Base-by-base conservation (phyloP, 2,797 vertebrate species). In the Sebastolobus alascanus region DNA sequence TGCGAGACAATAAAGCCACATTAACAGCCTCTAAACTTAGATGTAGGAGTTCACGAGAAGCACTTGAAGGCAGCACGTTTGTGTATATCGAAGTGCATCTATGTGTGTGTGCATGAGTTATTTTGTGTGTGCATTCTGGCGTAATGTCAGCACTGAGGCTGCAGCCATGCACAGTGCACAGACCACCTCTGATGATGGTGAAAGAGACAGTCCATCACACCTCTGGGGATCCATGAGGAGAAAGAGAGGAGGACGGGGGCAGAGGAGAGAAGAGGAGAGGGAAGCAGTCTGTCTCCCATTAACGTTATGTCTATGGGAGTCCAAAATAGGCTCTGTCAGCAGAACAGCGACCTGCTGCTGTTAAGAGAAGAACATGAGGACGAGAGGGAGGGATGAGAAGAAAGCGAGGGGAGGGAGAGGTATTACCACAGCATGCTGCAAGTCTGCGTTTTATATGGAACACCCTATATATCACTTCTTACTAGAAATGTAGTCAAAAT, bases 231-330 rank as follows among this genome's bases (percentile, higher is more conserved):
- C 64, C 71, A 68, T 71, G 76, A 75, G 50, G 22, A 43, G 43
- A 25, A 8, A 59, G 46, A 16, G n/a, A 22, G 52, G 27, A 16
- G 38, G 33, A 59, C 0, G 1, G 33, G 20, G 60, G 65, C 37
- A 43, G 50, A 4, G 65, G 73, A 55, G 46, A 73, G 40, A 59
- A 50, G 46, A 77, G 73, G 25, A 70, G 65, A 77, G 75, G 72
- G 73, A 67, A 59, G 86, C 79, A 77, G 77, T 83, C 91, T 92
- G 90, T 89, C 87, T 92, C 68, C 75, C 65, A 88, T 91, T 93
- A 92, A 86, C 83, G 82, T 91, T 89, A 89, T 87, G 89, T 92
- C 92, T 64, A 86, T 84, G 76, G 88, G 89, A 91, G 82, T 68
- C 82, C 84, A 80, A 86, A 90, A 89, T 73, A 68, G 60, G 77